Base-by-base conservation (phyloP, 2,113 vertebrate genomes). In the Buteo buteo region DNA sequence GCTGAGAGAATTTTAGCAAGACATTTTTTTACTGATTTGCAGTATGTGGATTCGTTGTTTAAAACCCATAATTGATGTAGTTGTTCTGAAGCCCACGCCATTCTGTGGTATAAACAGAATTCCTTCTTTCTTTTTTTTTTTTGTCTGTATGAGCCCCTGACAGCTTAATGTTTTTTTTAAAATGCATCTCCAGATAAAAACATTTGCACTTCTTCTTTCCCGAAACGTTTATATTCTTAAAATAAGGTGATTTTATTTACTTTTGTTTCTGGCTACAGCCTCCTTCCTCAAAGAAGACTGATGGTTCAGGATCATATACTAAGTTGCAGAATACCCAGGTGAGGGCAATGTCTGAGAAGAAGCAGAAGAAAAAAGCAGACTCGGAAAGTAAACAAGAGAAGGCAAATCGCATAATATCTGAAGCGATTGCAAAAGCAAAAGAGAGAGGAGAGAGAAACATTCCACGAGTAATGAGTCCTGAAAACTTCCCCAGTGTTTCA, bases 321-420 rank as follows among this genome's bases (percentile, higher is more conserved):
- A 99, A 99, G 97, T 97, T 98, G 97, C 98, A 99, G 98, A 99
- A 99, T 98, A 98, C 99, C 94, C 98, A 99, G 98, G 98, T 99
- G 98, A 99, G 99, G 97, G 83, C 98, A 95, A 17, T 98, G 99
- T 96, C 99, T 97, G 98, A 99, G 95, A 98, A 98, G 93, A 98
- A 98, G 83, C 98, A 99, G 98, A 98, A 98, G 98, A 98, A 98
- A 97, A 99, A 98, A 92, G 95, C 97, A 95, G 99, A 99, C 98
- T 98, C 98, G 6, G 99, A 98, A 97, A 99, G 99, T 97, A 99
- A 99, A 96, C 99, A 99, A 98, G 99, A 99, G 97, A 99, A 99
- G 97, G 99, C 99, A 62, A 99, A 99, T 96, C 98, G 99, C 94
- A 99, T 99, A 96, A 99, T 99, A 98, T 99, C 99, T 4, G 99